Evolutionary conservation across 2,888 invertebrate genomes (phyloP).

Genomic region (Caenorhabditis imperialis): DNA sequence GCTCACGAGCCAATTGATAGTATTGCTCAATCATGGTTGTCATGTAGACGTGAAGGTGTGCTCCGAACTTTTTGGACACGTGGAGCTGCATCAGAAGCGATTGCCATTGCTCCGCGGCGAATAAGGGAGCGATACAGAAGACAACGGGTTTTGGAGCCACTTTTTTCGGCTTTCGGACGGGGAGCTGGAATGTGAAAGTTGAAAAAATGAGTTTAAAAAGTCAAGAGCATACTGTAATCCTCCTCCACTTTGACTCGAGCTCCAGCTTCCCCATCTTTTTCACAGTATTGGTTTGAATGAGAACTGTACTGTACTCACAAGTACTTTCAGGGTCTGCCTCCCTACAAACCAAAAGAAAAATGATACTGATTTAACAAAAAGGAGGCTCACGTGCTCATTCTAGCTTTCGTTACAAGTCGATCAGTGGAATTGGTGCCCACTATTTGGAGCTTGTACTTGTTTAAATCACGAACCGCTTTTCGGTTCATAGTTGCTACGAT

Average conservation of each 20-base stretch:
- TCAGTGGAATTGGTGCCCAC: slow-evolving; percentile 30
- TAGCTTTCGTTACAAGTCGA: slow-evolving; percentile 21
- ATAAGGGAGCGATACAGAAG: slow-evolving; percentile 57
- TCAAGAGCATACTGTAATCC: slow-evolving; percentile 6
- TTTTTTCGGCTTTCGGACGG: slow-evolving; percentile 10
- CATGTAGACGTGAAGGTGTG: slow-evolving; percentile 56
- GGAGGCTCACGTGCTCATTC: slow-evolving; percentile 29
- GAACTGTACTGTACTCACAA: slow-evolving; percentile 38
- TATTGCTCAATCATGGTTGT: slow-evolving; percentile 54
- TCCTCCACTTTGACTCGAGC: slow-evolving; percentile 11
- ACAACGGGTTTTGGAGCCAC: slow-evolving; percentile 42
- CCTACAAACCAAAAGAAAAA: slow-evolving; percentile 14
- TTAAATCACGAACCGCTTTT: slow-evolving; percentile 19
- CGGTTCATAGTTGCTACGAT: slow-evolving; percentile 36
- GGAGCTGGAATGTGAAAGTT: slow-evolving; percentile 7
- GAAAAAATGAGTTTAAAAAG: neutral
- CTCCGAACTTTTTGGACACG: slow-evolving; percentile 53
- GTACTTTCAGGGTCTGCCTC: slow-evolving; percentile 32
- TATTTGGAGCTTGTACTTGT: slow-evolving; percentile 16
- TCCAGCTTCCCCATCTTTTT: slow-evolving; percentile 32
- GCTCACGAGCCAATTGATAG: slow-evolving; percentile 38
- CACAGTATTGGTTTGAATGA: slow-evolving; percentile 39
- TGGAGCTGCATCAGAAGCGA: slow-evolving; percentile 51
- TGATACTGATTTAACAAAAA: too few relatives aligned
- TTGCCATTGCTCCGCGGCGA: slow-evolving; percentile 62